Conservation (phyloP, 53 echinoderm and acorn worm species). For the Patiria pectinifera region DNA sequence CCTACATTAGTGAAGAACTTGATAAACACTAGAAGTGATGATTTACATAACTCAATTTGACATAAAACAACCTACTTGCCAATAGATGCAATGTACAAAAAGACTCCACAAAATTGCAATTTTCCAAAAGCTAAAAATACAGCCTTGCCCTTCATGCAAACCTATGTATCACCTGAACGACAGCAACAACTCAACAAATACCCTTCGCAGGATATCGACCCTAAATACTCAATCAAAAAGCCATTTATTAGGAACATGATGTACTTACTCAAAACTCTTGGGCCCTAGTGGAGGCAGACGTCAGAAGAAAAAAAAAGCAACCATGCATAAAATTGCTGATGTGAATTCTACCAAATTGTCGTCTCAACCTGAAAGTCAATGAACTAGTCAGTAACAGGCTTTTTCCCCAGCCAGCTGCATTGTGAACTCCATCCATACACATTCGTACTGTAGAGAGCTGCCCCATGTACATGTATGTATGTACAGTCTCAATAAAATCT, state of each 20-base stretch:
- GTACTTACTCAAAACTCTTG: background rate
- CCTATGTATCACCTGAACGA: no score
- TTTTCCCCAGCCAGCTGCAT: background rate
- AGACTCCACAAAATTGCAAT: no score
- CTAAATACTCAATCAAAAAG: background rate
- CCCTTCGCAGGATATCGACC: no score
- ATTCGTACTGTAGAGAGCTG: background rate
- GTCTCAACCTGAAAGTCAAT: background rate
- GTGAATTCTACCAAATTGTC: background rate
- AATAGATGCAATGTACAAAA: no score
- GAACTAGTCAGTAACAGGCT: background rate
- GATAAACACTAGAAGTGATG: no score
- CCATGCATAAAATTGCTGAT: background rate
- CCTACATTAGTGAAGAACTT: no score
- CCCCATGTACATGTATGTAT: background rate
- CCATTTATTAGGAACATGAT: background rate
- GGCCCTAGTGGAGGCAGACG: background rate
- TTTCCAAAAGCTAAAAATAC: no score
- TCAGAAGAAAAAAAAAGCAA: background rate
- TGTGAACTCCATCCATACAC: background rate
- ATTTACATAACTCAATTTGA: no score
- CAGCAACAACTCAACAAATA: background rate
- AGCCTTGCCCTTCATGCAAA: no score
- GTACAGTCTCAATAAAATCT: background rate
- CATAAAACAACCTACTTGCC: no score